Base-by-base conservation (phyloP, 2,797 vertebrate genomes). In the Pipistrellus pygmaeus region DNA sequence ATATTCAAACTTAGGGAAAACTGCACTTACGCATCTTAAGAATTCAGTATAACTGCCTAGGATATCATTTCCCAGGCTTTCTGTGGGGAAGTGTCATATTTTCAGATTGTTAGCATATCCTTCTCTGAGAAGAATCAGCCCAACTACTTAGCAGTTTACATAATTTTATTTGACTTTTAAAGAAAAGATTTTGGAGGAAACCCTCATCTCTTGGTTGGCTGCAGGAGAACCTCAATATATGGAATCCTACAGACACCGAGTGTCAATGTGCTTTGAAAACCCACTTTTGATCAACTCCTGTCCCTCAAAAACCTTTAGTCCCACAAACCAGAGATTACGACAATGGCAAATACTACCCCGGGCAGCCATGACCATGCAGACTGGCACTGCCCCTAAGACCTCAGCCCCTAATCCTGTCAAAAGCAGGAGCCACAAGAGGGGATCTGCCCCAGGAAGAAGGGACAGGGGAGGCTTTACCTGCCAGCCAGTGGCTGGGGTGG, bases 141-240 rank as follows among this genome's bases (percentile, higher is more conserved):
- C 78, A 90, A 41, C 86, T 38, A 82, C 9, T 71, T 51, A 73
- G 30, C 48, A n/a, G 93, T 96, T 95, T 80, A 80, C 11, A 62
- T 91, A 80, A 87, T 91, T 87, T 94, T 57, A 60, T 48, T 69
- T 86, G 41, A 95, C 27, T 62, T 86, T 68, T 51, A 62, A 64
- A 90, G 55, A 91, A 76, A 68, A 88, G 15, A 35, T 30, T 90
- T 88, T 92, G 23, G 81, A 89, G 64, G 90, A 94, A 92, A 85
- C 41, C 8, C 38, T 83, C 14, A 93, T 81, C 27, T 92, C 12
- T 51, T 82, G 55, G 35, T 57, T 84, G 66, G 48, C 15, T 82
- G 30, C 38, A 80, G 71, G 90, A 93, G 44, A 85, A 41, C 8
- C 11, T 32, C 25, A 92, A 93, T 60, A 86, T 12, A 69, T 8